Evolutionary conservation across 2,113 vertebrate species (phyloP), one percentile per base, ranked within the genome.

Genomic region (Carassius carassius): DNA sequence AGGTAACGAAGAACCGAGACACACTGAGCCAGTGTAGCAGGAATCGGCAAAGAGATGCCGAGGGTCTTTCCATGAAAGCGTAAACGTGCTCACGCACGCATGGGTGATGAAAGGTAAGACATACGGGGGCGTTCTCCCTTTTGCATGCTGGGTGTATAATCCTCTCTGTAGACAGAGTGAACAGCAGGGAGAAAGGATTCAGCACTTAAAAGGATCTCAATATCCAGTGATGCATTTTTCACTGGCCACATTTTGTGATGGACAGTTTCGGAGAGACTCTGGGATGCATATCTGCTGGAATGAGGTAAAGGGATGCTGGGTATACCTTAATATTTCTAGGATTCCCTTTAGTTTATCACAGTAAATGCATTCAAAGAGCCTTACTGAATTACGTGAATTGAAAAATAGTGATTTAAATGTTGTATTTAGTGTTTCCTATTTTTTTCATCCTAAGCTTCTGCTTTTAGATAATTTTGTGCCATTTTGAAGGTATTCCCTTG

Each of bases 31-130:
- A 58, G 76, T 72, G 56, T 81, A 72, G 84, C 56, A 85, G 84
- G 49, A 54, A 85, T 85, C 37, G 14, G 47, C 54, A 84, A 35
- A 72, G 63, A 79, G 76, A 63, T 60, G 76, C 76, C 1, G 12
- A 78, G 62, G 62, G 49, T 76, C 49, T 84, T 14, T 77, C 62
- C 49, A 25, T 77, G 51, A 37, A 72, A 72, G 77, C 44, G 69
- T 77, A 81, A 85, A 85, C 29, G 32, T 67, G 58, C 41, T 47
- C 65, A 23, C 78, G 3, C 84, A 23, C 37, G 25, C 60, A 74
- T 29, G n/a, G 25, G 29, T 32, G 37, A 77, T 65, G 23, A 84
- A 85, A 87, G 86, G 86, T 87, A 87, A 87, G 76, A 51, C 21
- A 69, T 54, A n/a, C 21, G 21, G 81, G 76, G 76, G 75, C 69